These are phyloP conservation scores for Saiga tatarica DNA, from an alignment of 2,113 vertebrate species.

Conservation along the genomic window DNA sequence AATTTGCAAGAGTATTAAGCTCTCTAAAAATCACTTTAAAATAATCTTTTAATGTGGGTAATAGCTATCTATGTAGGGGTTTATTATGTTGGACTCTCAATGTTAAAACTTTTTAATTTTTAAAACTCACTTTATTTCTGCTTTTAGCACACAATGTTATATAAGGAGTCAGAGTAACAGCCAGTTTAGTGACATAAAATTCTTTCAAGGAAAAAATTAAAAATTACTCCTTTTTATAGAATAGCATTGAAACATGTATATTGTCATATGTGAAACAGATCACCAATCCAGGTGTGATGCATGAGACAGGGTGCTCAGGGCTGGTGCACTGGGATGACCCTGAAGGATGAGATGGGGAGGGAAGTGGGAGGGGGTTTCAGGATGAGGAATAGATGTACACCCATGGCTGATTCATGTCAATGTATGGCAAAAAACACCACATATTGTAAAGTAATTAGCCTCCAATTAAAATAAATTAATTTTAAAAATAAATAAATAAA, in stretches of 20 bases:
- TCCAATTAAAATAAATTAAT: not conserved
- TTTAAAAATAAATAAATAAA: not conserved
- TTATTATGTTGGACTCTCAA: not conserved
- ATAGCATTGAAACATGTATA: not conserved
- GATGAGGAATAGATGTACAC: not conserved
- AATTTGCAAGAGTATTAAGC: not conserved
- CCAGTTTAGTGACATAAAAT: slow-evolving; percentile 13
- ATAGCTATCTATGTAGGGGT: not conserved
- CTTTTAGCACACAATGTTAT: not conserved
- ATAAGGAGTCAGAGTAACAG: not conserved
- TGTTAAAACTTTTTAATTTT: slow-evolving; percentile 7
- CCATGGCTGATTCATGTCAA: not conserved
- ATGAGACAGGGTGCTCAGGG: not conserved
- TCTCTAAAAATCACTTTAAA: slow-evolving; percentile 6
- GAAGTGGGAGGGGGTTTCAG: not conserved
- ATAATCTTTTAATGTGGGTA: not conserved
- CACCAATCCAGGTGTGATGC: not conserved
- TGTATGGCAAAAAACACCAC: not conserved
- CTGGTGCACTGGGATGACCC: not conserved
- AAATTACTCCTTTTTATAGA: not conserved
- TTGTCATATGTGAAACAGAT: not conserved
- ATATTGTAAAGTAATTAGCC: not conserved
- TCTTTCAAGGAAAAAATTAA: not conserved
- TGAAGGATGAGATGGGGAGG: not conserved
- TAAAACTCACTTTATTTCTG: slow-evolving; percentile 20